A percentile compares a stretch with the other conserved stretches of the same genome.
phyloP scores from a whole-genome alignment of 2,888 invertebrate species.

The Ennomos erosarius region DNA sequence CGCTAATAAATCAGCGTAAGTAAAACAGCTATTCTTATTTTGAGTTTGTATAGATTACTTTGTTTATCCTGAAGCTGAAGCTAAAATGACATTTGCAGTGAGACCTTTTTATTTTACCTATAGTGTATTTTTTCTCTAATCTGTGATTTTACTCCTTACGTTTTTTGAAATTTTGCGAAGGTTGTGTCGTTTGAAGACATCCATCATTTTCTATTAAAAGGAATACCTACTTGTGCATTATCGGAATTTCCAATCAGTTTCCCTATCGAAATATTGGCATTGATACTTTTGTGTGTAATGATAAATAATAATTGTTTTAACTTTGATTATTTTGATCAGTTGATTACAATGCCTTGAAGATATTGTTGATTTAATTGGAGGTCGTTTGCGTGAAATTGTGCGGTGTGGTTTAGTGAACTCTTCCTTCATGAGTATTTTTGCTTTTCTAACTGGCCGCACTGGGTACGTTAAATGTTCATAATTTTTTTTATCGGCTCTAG shows the following conservation, averaged over 20 bases:
- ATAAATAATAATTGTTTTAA: conserved; percentile 49
- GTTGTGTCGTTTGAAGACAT: background rate
- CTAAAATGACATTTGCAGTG: too few relatives aligned
- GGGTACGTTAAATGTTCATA: conserved; percentile 17
- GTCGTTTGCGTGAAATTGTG: conserved; percentile 29
- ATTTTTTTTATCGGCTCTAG: background rate
- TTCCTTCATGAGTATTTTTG: conserved; percentile 54
- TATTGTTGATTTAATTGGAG: conserved; percentile 44
- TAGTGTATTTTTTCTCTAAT: too few relatives aligned
- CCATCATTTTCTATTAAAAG: conserved; percentile 2
- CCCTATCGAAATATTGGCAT: conserved; percentile 51
- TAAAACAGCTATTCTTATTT: too few relatives aligned
- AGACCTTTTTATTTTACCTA: too few relatives aligned
- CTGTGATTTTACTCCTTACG: too few relatives aligned
- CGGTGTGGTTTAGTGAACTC: conserved; percentile 15
- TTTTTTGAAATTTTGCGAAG: too few relatives aligned
- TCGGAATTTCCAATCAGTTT: conserved; percentile 44
- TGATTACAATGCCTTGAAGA: conserved; percentile 50
- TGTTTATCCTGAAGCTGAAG: background rate
- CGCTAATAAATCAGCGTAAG: background rate
- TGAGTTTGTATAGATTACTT: too few relatives aligned
- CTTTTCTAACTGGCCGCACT: conserved; percentile 26
- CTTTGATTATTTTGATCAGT: conserved; percentile 50
- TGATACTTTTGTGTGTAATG: conserved; percentile 46
- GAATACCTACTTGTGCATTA: conserved; percentile 11